Evolutionary conservation across 2,797 vertebrate species (phyloP), one percentile per base, ranked within the genome.

Genomic region (Yasuhikotakia modesta): DNA sequence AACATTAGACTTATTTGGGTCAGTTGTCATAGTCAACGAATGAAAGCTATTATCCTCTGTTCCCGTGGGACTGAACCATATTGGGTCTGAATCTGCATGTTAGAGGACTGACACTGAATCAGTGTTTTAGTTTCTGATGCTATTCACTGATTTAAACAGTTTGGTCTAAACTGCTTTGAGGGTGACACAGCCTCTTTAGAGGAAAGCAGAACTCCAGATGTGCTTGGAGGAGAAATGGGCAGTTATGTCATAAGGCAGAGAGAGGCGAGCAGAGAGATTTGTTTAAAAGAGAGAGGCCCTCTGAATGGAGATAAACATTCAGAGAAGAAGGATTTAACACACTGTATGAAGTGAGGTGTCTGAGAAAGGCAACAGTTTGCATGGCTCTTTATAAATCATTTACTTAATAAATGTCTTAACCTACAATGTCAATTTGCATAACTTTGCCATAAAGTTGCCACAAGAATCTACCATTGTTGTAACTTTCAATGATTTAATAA

Each of bases 211-310:
- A 69, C 57, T 76, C 65, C 65, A 76, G 74, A 76, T 76, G 74
- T 69, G 53, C 53, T 60, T 21, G 64, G 61, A 65, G 48, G 48
- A n/a, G 48, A 74, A 76, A 67, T 67, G 35, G 30, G 11, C 77
- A 66, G 60, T 72, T 58, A 57, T 73, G 63, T 58, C 70, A 58
- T 24, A 35, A 64, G 63, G 16, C 6, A 39, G 35, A 8, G 48
- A 27, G 24, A 3, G 61, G 70, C 17, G 24, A 73, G 78, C 52
- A 32, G 53, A 68, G 53, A 50, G 27, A 24, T 75, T 75, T 75
- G 73, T 75, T 75, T 67, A 24, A 68, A 53, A n/a, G n/a, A 76
- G 64, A 67, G 74, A 76, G 64, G 65, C 73, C 61, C 61, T 75
- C 61, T 43, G 17, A 68, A 76, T 69, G 43, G 39, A 58, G 65